Evolutionary conservation across 2,888 invertebrate genomes (phyloP).

Genomic region (Acrobasis repandana): DNA sequence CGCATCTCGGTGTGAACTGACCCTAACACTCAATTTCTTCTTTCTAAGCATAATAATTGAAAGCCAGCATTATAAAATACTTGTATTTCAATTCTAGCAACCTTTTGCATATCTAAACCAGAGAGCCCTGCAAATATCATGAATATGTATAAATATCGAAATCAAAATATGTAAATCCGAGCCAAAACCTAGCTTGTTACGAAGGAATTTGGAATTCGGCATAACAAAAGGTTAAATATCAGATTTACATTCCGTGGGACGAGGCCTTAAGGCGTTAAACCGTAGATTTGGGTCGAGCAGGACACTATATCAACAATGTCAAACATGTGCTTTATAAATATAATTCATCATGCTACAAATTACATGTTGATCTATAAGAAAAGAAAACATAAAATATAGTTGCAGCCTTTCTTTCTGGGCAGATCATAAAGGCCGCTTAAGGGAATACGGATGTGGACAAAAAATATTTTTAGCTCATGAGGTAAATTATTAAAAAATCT

Average conservation of each 20-base stretch:
- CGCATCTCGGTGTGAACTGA: too few species aligned
- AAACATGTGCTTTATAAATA: background rate
- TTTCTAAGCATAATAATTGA: background rate
- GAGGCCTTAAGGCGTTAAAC: background rate
- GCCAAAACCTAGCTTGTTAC: constrained; percentile 23
- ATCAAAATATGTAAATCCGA: constrained; percentile 24
- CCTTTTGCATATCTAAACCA: constrained; percentile 6
- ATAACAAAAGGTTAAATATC: constrained; percentile 23
- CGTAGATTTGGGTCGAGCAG: background rate
- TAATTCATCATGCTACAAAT: too few species aligned
- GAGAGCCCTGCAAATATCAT: constrained; percentile 16
- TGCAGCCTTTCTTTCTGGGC: too few species aligned
- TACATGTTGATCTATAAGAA: too few species aligned
- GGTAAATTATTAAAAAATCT: too few species aligned
- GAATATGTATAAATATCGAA: constrained; percentile 23
- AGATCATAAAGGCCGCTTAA: too few species aligned
- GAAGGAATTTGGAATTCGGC: constrained; percentile 8
- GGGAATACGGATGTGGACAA: too few species aligned
- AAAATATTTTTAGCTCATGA: too few species aligned
- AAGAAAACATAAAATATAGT: too few species aligned
- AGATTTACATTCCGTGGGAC: constrained; percentile 17
- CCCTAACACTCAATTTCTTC: too few species aligned
- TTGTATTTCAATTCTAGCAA: constrained; percentile 2
- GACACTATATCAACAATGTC: constrained; percentile 2
- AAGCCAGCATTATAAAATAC: background rate